These are phyloP conservation scores for Drosophila gunungcola DNA, from an alignment of 1,140 invertebrate genomes.

Conservation along the genomic window DNA sequence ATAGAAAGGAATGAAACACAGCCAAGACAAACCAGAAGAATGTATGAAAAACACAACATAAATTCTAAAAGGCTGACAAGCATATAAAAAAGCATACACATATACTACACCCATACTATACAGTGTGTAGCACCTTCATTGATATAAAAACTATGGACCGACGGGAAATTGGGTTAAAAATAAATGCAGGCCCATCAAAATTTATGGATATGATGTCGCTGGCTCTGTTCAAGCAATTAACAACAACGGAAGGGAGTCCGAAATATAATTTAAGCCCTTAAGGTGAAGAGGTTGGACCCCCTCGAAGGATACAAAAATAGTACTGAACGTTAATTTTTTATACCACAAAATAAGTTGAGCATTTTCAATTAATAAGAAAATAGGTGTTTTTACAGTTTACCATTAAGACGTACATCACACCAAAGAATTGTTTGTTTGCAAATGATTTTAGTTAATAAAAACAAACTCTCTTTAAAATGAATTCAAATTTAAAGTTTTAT, in stretches of 20 bases:
- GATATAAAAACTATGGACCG: conserved; percentile 74
- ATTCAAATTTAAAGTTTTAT: no score
- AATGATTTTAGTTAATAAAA: no score
- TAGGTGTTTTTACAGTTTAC: no score
- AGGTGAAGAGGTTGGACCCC: conserved; percentile 15
- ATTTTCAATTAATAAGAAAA: no score
- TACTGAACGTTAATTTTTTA: neutral
- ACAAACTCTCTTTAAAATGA: no score
- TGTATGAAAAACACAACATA: conserved; percentile 83
- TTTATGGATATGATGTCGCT: conserved; percentile 72
- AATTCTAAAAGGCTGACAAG: conserved; percentile 79
- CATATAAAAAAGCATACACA: conserved; percentile 60
- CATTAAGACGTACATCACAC: no score
- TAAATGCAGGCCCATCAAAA: conserved; percentile 72
- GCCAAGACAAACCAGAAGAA: conserved; percentile 73
- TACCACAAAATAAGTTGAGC: neutral
- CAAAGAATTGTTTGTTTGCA: no score
- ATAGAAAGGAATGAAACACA: conserved; percentile 64
- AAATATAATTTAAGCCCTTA: conserved; percentile 5
- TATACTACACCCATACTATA: neutral
- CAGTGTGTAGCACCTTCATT: conserved; percentile 22
- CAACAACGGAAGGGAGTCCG: conserved; percentile 16
- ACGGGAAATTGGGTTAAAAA: conserved; percentile 78
- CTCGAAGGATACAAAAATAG: conserved; percentile 4
- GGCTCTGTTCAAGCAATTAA: conserved; percentile 50